Evolutionary conservation across 2,888 invertebrate species (phyloP).

Genomic region (Brachyptera risi): DNA sequence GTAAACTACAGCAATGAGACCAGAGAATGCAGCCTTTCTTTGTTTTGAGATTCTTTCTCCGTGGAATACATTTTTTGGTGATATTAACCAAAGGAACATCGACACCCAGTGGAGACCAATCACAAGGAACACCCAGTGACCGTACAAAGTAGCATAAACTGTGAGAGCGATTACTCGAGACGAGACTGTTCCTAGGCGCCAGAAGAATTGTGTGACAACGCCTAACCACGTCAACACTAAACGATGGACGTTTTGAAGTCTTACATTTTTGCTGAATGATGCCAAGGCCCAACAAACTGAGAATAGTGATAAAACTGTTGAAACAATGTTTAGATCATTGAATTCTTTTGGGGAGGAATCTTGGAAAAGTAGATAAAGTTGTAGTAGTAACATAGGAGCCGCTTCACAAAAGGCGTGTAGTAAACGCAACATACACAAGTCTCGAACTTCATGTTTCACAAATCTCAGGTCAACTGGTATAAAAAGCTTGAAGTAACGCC

Average conservation of each 20-base stretch:
- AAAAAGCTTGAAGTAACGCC: constrained; percentile 75
- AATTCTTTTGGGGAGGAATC: constrained; percentile 50
- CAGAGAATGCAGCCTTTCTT: constrained; percentile 64
- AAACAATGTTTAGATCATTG: constrained; percentile 73
- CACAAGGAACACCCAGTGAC: constrained; percentile 75
- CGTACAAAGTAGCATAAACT: constrained; percentile 76
- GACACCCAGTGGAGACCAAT: constrained; percentile 82
- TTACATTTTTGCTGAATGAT: constrained; percentile 84
- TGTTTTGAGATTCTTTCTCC: constrained; percentile 68
- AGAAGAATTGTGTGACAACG: constrained; percentile 69
- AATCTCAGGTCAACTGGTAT: constrained; percentile 76
- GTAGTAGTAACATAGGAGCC: constrained; percentile 80
- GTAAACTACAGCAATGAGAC: constrained; percentile 77
- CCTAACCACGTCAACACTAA: constrained; percentile 80
- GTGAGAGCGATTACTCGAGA: constrained; percentile 77
- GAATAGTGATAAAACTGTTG: constrained; percentile 75
- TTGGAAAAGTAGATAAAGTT: constrained; percentile 66
- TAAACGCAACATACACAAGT: constrained; percentile 69
- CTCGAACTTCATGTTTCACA: constrained; percentile 74
- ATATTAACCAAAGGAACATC: constrained; percentile 86
- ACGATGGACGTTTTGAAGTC: constrained; percentile 74
- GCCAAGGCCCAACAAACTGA: constrained; percentile 89
- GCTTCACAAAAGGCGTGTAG: constrained; percentile 87
- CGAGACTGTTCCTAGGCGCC: constrained; percentile 77
- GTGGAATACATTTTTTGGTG: constrained; percentile 78